Base-by-base conservation (phyloP, 2,113 vertebrate genomes). In the Erpornis zantholeuca region DNA sequence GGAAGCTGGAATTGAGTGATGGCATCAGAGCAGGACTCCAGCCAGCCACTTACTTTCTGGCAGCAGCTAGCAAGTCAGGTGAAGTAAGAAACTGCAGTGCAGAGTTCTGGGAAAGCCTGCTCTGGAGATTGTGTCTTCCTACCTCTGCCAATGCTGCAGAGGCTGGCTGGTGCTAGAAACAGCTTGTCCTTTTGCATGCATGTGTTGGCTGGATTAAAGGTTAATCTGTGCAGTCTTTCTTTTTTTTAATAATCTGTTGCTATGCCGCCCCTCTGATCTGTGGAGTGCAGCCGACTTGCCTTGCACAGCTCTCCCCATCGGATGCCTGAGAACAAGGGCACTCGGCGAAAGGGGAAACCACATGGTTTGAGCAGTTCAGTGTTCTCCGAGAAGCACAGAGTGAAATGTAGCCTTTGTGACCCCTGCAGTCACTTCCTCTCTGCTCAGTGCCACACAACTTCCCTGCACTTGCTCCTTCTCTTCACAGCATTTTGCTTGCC, bases 41-140 rank as follows among this genome's bases (percentile, higher is more conserved):
- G 92, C 85, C 91, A 97, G 68, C 47, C 79, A 15, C 76, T 80
- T 59, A 50, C 1, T 16, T 75, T 70, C 82, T 95, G 96, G 96
- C 94, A 94, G 82, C 84, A 76, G 79, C 65, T 16, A 38, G 23
- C 1, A 4, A 77, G 85, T 93, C 85, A 86, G 82, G 82, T 92
- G 88, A 92, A 96, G 86, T 40, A 86, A 92, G 92, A 63, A 96
- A 18, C 93, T 94, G 93, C 85, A 88, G 87, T 95, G 92, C 94
- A 80, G 94, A 35, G 59, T 90, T 94, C 86, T 15, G 2, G 90
- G 93, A 96, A 93, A 96, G 80, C 75, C 71, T 90, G 1, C 54
- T 88, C 68, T 15, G 7, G 71, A 77, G 60, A 72, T 44, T 22
- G n/a, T 65, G 73, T 70, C 85, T 86, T 86, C 79, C 29, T 73